Evolutionary conservation across 2,888 invertebrate genomes (phyloP).

Genomic region (Polylopha cassiicola): DNA sequence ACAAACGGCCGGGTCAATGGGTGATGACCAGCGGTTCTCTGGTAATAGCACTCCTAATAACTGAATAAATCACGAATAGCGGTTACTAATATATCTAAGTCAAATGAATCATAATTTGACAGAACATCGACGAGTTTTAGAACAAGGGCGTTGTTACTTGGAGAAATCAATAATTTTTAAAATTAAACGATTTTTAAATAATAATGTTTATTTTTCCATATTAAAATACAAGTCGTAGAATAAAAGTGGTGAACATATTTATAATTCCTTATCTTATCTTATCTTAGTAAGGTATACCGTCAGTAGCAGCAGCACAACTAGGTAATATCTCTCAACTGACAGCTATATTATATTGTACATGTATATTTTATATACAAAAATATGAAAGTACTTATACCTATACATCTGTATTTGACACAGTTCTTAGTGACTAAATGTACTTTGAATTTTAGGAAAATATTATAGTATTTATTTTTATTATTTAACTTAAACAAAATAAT

Average conservation of each 20-base stretch:
- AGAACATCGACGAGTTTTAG: conserved; percentile 48
- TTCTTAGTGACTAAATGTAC: conserved; percentile 16
- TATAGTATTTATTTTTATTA: conserved; percentile 8
- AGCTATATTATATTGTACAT: conserved; percentile 1
- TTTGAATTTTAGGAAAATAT: conserved; percentile 4
- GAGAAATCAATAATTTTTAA: conserved; percentile 31
- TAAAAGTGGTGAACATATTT: conserved; percentile 43
- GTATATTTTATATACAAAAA: conserved; percentile 16
- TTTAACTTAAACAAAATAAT: background rate
- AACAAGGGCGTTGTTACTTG: conserved; percentile 51
- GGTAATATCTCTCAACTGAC: conserved; percentile 4
- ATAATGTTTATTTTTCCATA: conserved; percentile 58
- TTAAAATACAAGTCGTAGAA: conserved; percentile 54
- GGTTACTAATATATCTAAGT: conserved; percentile 40
- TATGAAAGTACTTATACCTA: conserved; percentile 18
- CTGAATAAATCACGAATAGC: conserved; percentile 58
- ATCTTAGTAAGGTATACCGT: no score
- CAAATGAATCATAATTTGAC: conserved; percentile 64
- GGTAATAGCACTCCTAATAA: conserved; percentile 47
- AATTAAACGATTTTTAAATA: conserved; percentile 34
- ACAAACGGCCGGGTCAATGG: conserved; percentile 56
- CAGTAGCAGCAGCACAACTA: no score
- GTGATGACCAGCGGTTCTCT: conserved; percentile 47
- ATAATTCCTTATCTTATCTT: conserved; percentile 1
- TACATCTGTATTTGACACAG: conserved; percentile 18